Percentiles rank a stretch among this genome's conserved stretches.
Evolutionary conservation across 2,797 vertebrate species (phyloP).

Genomic region (Mormyrus proboscirostris): DNA sequence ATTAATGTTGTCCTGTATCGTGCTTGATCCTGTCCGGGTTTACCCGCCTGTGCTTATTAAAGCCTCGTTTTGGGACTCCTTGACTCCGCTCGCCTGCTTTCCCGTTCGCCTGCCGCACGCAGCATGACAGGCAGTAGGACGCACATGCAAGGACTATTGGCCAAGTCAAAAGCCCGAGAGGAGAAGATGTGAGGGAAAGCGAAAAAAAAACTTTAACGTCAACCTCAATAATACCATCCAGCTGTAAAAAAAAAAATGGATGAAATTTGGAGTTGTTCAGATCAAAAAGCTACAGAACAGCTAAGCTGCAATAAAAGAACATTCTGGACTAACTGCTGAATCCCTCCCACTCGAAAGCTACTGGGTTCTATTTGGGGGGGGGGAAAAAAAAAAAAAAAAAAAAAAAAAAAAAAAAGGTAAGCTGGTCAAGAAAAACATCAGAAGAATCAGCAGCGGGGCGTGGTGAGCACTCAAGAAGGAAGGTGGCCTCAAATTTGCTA

Average conservation of each 20-base stretch:
- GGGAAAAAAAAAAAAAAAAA: too few species aligned
- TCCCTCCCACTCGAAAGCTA: not conserved
- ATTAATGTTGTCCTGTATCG: too few species aligned
- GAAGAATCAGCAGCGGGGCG: not conserved
- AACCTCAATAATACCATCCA: not conserved
- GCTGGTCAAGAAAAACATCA: not conserved
- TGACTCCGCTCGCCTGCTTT: too few species aligned
- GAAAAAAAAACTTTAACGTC: not conserved
- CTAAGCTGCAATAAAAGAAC: not conserved
- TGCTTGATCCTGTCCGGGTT: too few species aligned
- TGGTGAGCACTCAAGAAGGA: not conserved
- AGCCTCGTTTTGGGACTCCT: too few species aligned
- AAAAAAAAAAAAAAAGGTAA: not conserved
- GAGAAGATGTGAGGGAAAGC: not conserved
- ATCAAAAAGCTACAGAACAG: not conserved
- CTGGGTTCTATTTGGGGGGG: not conserved
- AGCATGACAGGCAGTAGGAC: too few species aligned
- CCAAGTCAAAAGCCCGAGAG: not conserved
- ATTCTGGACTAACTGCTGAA: not conserved
- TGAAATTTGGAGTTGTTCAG: not conserved
- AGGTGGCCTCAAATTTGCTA: not conserved
- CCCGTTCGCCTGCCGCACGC: too few species aligned
- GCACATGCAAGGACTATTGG: not conserved
- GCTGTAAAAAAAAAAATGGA: not conserved
- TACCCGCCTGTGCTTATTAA: too few species aligned